Percentiles rank a stretch among this genome's conserved stretches.
Evolutionary conservation across 2,113 vertebrate genomes (phyloP).

Genomic region (Brachyhypopomus occidentalis): DNA sequence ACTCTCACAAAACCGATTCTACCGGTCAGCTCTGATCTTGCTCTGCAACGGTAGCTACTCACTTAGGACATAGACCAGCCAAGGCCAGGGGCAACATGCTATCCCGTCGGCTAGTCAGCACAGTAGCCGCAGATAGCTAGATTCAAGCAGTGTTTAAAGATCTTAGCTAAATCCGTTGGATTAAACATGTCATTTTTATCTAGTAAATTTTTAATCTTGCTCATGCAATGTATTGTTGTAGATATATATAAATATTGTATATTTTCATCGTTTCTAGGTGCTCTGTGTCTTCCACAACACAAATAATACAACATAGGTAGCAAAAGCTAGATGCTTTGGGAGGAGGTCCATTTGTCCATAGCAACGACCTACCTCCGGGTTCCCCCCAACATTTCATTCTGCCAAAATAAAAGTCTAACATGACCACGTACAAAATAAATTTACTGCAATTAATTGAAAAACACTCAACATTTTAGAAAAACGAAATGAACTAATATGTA

Average conservation of each 20-base stretch:
- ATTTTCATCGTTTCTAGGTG: not conserved
- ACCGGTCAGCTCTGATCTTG: too few relatives aligned
- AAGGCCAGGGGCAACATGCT: not conserved
- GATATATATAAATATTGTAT: too few relatives aligned
- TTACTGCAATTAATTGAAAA: too few relatives aligned
- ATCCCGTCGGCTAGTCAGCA: not conserved
- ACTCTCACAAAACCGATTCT: not conserved
- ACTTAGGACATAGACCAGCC: not conserved
- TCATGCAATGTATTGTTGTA: too few relatives aligned
- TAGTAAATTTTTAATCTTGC: not conserved
- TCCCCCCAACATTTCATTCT: not conserved
- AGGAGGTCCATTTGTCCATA: constrained; percentile 8
- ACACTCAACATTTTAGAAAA: too few relatives aligned
- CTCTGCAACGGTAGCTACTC: too few relatives aligned
- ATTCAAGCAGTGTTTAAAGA: not conserved
- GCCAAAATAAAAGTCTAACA: constrained; percentile 11
- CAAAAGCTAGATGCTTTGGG: not conserved
- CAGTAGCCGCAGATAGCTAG: not conserved
- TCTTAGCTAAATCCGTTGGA: not conserved
- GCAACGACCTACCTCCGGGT: not conserved
- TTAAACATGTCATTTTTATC: not conserved
- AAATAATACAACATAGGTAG: too few relatives aligned
- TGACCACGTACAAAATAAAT: too few relatives aligned
- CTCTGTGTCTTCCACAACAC: too few relatives aligned
- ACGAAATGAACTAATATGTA: too few relatives aligned